Conservation (phyloP, 1,140 invertebrate genomes). For the Vanessa atalanta region DNA sequence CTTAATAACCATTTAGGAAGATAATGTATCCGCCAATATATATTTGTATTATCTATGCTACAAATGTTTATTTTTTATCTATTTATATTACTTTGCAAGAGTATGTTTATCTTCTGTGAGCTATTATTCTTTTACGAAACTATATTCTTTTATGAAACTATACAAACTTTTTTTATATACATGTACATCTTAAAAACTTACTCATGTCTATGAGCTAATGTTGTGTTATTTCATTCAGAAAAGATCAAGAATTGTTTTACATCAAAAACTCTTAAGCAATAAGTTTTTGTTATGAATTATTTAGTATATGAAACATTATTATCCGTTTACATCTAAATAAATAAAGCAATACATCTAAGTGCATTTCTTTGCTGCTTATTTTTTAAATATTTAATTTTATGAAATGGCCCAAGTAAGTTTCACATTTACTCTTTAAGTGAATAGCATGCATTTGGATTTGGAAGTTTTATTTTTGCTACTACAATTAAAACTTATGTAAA, state of each 20-base stretch:
- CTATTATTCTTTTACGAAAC: too few relatives aligned
- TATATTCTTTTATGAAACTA: too few relatives aligned
- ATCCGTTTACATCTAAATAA: neutral
- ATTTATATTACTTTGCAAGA: slow-evolving; percentile 5
- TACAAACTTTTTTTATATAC: too few relatives aligned
- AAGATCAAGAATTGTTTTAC: neutral
- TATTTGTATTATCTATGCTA: neutral
- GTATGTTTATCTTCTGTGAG: too few relatives aligned
- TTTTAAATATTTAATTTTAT: neutral
- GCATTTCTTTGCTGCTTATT: neutral
- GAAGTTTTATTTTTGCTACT: slow-evolving; percentile 2
- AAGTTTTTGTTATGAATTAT: neutral
- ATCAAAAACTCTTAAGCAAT: neutral
- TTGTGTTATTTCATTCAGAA: too few relatives aligned
- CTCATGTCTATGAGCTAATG: neutral
- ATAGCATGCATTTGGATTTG: neutral
- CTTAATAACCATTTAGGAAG: too few relatives aligned
- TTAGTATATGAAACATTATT: neutral
- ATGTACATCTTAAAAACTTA: neutral
- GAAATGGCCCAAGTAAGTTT: neutral
- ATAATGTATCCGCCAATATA: neutral
- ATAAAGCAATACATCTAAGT: neutral
- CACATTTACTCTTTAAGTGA: neutral
- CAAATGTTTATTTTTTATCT: neutral
- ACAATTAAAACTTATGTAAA: neutral